Conservation (phyloP, 2,797 vertebrate genomes). For the Heteromormyrus szaboi region DNA sequence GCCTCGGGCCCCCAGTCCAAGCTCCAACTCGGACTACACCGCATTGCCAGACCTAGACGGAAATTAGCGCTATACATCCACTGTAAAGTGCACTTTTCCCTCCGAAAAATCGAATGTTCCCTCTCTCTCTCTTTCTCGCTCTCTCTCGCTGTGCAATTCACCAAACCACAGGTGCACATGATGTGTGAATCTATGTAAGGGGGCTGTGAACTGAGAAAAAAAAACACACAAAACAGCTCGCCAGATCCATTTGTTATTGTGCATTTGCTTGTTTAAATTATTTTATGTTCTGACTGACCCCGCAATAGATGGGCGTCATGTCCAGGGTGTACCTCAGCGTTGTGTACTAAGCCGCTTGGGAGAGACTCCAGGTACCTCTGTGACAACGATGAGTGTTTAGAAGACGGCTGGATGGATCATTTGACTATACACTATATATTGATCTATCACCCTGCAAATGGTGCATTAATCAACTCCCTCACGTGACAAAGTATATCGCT, state of each 20-base stretch:
- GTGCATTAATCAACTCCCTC: neutral
- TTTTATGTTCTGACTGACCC: neutral
- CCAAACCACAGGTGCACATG: neutral
- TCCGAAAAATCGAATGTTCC: neutral
- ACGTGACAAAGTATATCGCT: neutral
- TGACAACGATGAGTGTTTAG: neutral
- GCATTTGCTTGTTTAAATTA: neutral
- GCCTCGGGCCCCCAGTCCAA: neutral
- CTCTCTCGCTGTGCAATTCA: neutral
- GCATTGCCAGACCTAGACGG: neutral
- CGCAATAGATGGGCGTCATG: neutral
- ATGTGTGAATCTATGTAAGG: neutral
- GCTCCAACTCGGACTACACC: neutral
- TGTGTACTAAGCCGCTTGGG: neutral
- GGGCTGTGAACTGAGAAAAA: neutral
- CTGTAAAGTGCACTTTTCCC: neutral
- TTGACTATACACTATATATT: neutral
- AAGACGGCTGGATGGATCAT: neutral
- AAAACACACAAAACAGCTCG: neutral
- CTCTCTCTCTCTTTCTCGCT: neutral
- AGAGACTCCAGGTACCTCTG: neutral
- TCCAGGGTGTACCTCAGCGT: neutral
- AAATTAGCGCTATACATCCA: neutral
- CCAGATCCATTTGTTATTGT: neutral
- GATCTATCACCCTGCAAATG: neutral